Percentiles rank a stretch among this genome's conserved stretches.
phyloP scores from a whole-genome alignment of 2,888 invertebrate genomes.

The Polia nebulosa region DNA sequence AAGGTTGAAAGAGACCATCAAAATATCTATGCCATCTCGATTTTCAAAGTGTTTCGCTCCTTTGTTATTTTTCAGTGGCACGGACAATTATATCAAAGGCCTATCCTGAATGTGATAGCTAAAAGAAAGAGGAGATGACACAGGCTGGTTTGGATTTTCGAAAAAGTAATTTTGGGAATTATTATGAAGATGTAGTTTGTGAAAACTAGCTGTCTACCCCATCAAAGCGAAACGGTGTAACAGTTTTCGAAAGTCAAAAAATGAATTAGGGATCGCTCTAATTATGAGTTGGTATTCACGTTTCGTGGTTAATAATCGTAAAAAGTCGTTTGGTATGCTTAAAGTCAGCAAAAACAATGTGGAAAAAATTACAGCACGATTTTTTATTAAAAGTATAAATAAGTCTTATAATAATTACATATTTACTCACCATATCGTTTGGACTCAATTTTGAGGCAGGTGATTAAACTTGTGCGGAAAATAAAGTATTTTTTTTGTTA shows the following conservation, averaged over 20 bases:
- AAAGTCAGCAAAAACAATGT: background rate
- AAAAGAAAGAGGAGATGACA: slow-evolving; percentile 41
- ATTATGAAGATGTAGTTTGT: background rate
- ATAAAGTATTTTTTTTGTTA: slow-evolving; percentile 24
- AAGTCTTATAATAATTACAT: background rate
- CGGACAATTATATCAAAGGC: slow-evolving; percentile 62
- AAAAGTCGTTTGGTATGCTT: background rate
- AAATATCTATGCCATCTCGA: slow-evolving; percentile 47
- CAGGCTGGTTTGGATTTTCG: background rate
- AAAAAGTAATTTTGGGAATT: too few relatives aligned
- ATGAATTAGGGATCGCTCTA: background rate
- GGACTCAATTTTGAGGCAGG: slow-evolving; percentile 48
- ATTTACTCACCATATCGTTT: slow-evolving; percentile 65
- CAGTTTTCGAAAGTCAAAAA: slow-evolving; percentile 2
- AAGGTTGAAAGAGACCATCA: slow-evolving; percentile 33
- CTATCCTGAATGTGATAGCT: slow-evolving; percentile 54
- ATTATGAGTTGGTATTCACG: background rate
- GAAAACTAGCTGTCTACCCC: background rate
- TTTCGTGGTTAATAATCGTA: background rate
- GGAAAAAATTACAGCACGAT: too few relatives aligned
- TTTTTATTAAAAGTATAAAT: background rate
- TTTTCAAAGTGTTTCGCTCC: slow-evolving; percentile 58
- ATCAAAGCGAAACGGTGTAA: background rate
- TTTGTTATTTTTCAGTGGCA: slow-evolving; percentile 56
- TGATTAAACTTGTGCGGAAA: slow-evolving; percentile 47